Evolutionary conservation across 2,113 vertebrate species (phyloP).

Genomic region (Microtus oregoni): DNA sequence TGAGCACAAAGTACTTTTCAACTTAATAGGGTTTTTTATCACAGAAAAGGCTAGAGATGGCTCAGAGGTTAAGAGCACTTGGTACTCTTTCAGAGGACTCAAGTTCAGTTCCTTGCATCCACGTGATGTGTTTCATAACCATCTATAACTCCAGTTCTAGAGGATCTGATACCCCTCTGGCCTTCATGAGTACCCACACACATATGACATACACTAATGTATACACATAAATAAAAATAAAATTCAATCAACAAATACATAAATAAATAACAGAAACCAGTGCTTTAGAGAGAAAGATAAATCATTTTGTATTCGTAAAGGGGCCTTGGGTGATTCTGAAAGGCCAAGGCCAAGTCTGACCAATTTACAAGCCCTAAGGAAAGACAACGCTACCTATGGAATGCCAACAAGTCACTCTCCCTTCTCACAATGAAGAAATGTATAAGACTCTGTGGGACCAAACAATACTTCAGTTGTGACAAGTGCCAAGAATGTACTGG

Average conservation of each 20-base stretch:
- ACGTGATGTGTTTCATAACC: neutral
- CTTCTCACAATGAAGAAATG: constrained; percentile 26
- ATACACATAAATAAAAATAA: neutral
- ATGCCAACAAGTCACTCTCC: neutral
- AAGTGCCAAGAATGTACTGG: constrained; percentile 25
- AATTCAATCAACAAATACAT: neutral
- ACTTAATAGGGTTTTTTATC: neutral
- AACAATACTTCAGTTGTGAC: constrained; percentile 51
- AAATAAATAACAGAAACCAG: neutral
- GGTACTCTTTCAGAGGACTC: neutral
- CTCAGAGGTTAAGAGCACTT: neutral
- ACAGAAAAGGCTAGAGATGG: neutral
- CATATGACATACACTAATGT: neutral
- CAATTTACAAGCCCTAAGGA: constrained; percentile 3
- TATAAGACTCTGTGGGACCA: neutral
- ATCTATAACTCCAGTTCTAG: neutral
- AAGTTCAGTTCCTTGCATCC: neutral
- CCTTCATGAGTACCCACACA: neutral
- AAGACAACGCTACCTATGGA: neutral
- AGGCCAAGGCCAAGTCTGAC: constrained; percentile 1
- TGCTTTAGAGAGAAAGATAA: neutral
- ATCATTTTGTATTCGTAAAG: constrained; percentile 43
- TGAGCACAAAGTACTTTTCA: constrained; percentile 28
- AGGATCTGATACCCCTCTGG: neutral
- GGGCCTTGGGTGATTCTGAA: neutral